phyloP scores from a whole-genome alignment of 2,113 vertebrate species.

The Himantopus leucocephalus region DNA sequence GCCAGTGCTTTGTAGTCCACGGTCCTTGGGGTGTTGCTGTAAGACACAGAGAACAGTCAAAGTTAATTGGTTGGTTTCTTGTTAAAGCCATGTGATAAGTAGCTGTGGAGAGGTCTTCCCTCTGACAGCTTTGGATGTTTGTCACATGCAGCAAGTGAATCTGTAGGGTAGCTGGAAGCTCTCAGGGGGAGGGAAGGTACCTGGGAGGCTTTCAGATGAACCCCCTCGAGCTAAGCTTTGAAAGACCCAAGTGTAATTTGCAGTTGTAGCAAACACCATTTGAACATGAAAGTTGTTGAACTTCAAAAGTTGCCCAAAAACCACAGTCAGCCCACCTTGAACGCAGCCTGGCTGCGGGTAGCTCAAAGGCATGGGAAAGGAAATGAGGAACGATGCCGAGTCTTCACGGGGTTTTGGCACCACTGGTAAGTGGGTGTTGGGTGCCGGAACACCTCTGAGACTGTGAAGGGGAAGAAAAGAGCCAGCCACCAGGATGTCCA shows the following conservation, averaged over 20 bases:
- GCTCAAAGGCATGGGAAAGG: background rate
- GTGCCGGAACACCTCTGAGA: background rate
- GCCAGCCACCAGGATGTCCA: background rate
- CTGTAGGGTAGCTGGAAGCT: background rate
- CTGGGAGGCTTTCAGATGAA: constrained; percentile 1
- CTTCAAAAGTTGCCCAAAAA: constrained; percentile 8
- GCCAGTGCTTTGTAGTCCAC: background rate
- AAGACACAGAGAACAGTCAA: background rate
- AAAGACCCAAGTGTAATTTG: background rate
- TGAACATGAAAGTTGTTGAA: constrained; percentile 30
- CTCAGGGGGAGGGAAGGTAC: background rate
- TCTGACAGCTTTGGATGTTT: background rate
- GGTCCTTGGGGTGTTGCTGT: background rate
- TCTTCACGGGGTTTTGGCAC: background rate
- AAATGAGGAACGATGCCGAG: background rate
- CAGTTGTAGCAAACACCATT: background rate
- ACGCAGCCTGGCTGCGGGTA: background rate
- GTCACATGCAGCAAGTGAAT: background rate
- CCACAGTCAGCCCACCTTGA: background rate
- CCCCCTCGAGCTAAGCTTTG: constrained; percentile 7
- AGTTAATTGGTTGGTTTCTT: background rate
- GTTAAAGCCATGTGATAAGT: background rate
- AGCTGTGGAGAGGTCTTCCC: background rate
- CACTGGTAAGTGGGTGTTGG: background rate
- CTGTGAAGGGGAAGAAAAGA: background rate